Conservation (phyloP, 2,797 vertebrate species). For the Iguana delicatissima region DNA sequence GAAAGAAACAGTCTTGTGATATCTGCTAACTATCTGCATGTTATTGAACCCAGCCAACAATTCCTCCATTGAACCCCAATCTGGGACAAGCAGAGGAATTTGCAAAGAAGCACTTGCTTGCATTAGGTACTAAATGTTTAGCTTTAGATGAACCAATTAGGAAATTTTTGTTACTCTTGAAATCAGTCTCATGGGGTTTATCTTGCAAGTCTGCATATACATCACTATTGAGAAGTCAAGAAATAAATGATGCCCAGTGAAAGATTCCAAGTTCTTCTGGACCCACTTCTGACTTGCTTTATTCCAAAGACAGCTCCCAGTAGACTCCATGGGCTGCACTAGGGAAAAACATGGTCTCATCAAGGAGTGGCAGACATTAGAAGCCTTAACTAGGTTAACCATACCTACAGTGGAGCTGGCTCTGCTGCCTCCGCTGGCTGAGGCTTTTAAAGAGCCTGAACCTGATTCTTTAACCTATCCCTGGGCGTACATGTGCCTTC, state of each 20-base stretch:
- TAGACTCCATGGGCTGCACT: not conserved
- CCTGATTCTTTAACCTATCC: too few relatives aligned
- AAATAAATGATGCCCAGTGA: not conserved
- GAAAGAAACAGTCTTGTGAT: not conserved
- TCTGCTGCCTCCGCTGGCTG: not conserved
- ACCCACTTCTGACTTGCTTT: not conserved
- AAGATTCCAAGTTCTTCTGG: not conserved
- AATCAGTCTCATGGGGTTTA: not conserved
- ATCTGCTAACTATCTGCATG: not conserved
- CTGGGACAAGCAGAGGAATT: not conserved
- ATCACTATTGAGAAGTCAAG: not conserved
- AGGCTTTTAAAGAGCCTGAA: not conserved
- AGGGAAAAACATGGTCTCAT: not conserved
- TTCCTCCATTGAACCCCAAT: not conserved
- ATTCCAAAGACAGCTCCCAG: not conserved
- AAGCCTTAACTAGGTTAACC: not conserved
- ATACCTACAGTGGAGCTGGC: not conserved
- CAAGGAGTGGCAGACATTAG: not conserved
- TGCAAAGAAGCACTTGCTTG: not conserved
- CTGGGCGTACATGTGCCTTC: not conserved
- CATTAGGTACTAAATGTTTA: not conserved
- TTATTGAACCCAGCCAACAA: not conserved
- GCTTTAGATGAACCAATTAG: not conserved
- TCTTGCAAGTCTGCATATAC: not conserved
- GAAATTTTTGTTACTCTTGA: not conserved